Evolutionary conservation across 1,140 invertebrate species (phyloP).

Genomic region (Amyelois transitella): DNA sequence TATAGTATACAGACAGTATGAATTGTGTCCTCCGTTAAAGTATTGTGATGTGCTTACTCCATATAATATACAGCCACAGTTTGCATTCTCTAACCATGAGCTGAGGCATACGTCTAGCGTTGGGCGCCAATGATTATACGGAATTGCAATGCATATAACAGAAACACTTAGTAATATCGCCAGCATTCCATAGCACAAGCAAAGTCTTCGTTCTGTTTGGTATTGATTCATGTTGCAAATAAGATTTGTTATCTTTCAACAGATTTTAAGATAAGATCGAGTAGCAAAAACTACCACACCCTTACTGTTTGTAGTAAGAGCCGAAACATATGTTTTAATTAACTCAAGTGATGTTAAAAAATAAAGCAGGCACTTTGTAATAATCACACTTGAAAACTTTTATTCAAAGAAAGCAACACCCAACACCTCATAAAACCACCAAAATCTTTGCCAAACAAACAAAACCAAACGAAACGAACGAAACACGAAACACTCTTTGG

Average conservation of each 20-base stretch:
- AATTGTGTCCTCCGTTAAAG: slow-evolving; percentile 80
- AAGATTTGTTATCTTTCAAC: background rate
- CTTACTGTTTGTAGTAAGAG: too few relatives aligned
- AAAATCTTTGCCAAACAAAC: too few relatives aligned
- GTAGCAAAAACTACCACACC: too few relatives aligned
- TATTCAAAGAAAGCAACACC: too few relatives aligned
- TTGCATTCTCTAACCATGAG: slow-evolving; percentile 67
- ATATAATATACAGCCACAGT: slow-evolving; percentile 81
- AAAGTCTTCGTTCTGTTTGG: slow-evolving; percentile 72
- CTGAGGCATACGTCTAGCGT: slow-evolving; percentile 78
- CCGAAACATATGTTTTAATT: too few relatives aligned
- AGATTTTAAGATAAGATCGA: background rate
- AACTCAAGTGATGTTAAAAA: background rate
- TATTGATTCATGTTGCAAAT: slow-evolving; percentile 61
- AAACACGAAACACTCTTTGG: too few relatives aligned
- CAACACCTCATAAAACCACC: too few relatives aligned
- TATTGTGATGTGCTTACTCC: slow-evolving; percentile 75
- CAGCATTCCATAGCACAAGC: slow-evolving; percentile 72
- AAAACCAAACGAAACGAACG: too few relatives aligned
- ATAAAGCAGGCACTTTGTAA: too few relatives aligned
- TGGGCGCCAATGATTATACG: slow-evolving; percentile 79
- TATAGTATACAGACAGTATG: slow-evolving; percentile 77
- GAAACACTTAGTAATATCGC: slow-evolving; percentile 71
- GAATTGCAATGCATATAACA: slow-evolving; percentile 74
- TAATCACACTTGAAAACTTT: too few relatives aligned